A percentile compares a stretch with the other conserved stretches of the same genome.
phyloP scores from a whole-genome alignment of 2,113 vertebrate genomes.

The Leptobrachium leishanense region DNA sequence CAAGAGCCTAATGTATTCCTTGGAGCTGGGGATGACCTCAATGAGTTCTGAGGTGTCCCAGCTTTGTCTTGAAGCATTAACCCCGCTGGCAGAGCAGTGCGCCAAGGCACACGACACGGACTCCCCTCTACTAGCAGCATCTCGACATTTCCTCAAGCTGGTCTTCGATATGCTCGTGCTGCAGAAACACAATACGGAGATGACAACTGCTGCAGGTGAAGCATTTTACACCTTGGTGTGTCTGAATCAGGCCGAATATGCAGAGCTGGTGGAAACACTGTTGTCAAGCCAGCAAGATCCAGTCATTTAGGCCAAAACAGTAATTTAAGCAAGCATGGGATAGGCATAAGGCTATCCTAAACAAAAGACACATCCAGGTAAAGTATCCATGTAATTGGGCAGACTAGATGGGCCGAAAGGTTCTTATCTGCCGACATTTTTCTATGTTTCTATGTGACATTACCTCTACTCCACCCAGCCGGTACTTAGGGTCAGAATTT shows the following conservation, averaged over 20 bases:
- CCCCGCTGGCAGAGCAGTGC: slow-evolving; percentile 92
- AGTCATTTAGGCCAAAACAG: too few species aligned
- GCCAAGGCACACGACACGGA: slow-evolving; percentile 96
- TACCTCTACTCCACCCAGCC: too few species aligned
- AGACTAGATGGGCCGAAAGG: too few species aligned
- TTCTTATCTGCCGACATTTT: too few species aligned
- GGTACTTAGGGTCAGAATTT: too few species aligned
- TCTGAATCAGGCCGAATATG: slow-evolving; percentile 93
- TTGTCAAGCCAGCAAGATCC: slow-evolving; percentile 93
- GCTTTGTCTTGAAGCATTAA: slow-evolving; percentile 93
- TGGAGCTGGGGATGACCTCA: slow-evolving; percentile 96
- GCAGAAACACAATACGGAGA: slow-evolving; percentile 97
- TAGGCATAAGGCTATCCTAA: too few species aligned
- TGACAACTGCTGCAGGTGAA: slow-evolving; percentile 95
- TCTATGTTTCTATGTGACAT: too few species aligned
- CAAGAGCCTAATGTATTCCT: slow-evolving; percentile 97
- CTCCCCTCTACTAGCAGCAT: slow-evolving; percentile 90
- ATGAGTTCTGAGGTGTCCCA: slow-evolving; percentile 98
- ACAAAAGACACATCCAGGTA: too few species aligned
- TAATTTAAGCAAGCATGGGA: too few species aligned
- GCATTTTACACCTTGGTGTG: slow-evolving; percentile 97
- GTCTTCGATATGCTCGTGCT: slow-evolving; percentile 99
- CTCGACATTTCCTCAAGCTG: slow-evolving; percentile 97
- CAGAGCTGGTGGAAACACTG: slow-evolving; percentile 90
- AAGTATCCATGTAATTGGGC: too few species aligned